These are phyloP conservation scores for Limenitis camilla DNA, from an alignment of 2,888 invertebrate species.

Conservation along the genomic window DNA sequence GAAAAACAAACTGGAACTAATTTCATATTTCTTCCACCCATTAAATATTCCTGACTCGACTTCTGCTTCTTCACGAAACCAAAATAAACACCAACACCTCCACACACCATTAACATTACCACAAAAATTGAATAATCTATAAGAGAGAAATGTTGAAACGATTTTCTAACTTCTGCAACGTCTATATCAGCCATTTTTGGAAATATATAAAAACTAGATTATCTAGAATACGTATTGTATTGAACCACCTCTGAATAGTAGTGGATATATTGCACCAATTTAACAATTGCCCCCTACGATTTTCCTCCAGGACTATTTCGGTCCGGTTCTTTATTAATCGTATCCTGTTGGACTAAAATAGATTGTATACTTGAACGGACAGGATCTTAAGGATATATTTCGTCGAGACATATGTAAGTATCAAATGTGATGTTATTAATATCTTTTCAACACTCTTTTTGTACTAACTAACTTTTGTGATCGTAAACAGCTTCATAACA, in stretches of 20 bases:
- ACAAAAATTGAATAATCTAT: conserved; percentile 80
- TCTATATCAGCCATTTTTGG: conserved; percentile 36
- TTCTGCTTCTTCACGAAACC: conserved; percentile 79
- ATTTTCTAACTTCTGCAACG: conserved; percentile 40
- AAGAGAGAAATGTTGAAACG: conserved; percentile 67
- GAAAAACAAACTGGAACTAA: conserved; percentile 86
- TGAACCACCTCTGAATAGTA: conserved; percentile 9
- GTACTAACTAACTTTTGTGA: not conserved
- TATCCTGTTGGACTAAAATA: conserved; percentile 43
- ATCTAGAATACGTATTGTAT: conserved; percentile 2
- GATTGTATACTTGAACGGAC: conserved; percentile 12
- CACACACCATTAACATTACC: conserved; percentile 81
- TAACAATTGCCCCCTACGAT: conserved; percentile 54
- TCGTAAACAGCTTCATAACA: no score
- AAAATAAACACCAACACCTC: conserved; percentile 84
- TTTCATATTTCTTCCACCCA: conserved; percentile 87
- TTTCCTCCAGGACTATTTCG: conserved; percentile 48
- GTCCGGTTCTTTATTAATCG: conserved; percentile 38
- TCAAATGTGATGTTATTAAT: not conserved
- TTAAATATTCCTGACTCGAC: conserved; percentile 81
- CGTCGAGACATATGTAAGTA: not conserved
- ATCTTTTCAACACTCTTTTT: not conserved
- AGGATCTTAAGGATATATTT: not conserved
- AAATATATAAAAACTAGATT: not conserved
- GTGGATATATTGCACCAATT: conserved; percentile 34